Base-by-base conservation (phyloP, 92 coral and sea anemone species). In the Heliopora coerulea region DNA sequence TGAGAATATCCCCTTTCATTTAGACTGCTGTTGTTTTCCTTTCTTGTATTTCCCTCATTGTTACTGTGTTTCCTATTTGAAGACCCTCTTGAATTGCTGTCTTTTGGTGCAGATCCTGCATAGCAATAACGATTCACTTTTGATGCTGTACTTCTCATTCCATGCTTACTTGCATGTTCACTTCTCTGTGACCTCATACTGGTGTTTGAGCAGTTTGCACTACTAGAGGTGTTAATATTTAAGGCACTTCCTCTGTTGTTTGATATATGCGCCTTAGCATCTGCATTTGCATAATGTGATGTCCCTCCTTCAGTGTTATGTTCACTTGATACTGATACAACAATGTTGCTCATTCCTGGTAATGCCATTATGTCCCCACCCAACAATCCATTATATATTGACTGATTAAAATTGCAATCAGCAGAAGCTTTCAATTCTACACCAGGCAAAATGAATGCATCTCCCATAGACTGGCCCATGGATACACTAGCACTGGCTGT, bases 341-440 rank as follows among this genome's bases (percentile, higher is more conserved):
- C 74, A 48, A 67, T 58, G n/a, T 68, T 54, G 15, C 50, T 49
- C 63, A 70, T 70, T 54, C 77, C 77, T 19, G 77, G 77, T 31
- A 49, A 50, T 41, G 59, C 54, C 41, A 31, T 70, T 35, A 70
- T 52, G 39, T 70, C 77, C 25, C 77, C 77, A 48, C 77, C 77
- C n/a, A 70, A 31, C 50, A 70, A 19, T 30, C 75, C 54, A 40
- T 54, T 70, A 25, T 63, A 70, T 28, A 70, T 52, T 52, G 77
- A 54, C 29, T 70, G 49, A 35, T 70, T 70, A 9, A 70, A 49
- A 58, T 70, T 70, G 28, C 77, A 70, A 54, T 70, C 54, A 54
- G 77, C 77, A 35, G 77, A 70, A 52, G 77, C 77, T 54, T 33
- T 52, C 12, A 70, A 58, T 34, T 44, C 63, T 11, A 70, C 63